These are phyloP conservation scores for Dinomys branickii DNA, from an alignment of 2,113 vertebrate genomes.

Conservation along the genomic window DNA sequence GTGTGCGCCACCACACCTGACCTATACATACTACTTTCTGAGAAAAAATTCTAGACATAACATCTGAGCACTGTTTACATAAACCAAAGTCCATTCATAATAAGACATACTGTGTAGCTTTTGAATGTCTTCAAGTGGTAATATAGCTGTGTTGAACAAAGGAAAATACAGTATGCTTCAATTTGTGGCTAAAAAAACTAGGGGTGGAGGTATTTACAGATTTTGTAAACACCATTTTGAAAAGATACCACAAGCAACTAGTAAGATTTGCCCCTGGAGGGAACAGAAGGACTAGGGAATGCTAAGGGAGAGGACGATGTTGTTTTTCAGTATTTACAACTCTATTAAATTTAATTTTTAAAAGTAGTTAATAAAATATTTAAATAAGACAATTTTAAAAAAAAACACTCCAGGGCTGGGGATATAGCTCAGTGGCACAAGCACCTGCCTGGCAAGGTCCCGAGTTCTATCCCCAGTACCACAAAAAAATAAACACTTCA, in stretches of 20 bases:
- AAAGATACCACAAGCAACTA: neutral
- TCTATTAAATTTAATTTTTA: conserved; percentile 20
- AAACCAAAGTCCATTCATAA: neutral
- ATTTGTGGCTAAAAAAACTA: neutral
- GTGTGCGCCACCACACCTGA: too few relatives aligned
- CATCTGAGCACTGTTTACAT: neutral
- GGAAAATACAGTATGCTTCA: conserved; percentile 6
- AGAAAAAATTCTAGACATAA: neutral
- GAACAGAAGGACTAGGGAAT: neutral
- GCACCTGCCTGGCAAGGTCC: too few relatives aligned
- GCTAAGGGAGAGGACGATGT: neutral
- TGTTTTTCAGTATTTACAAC: conserved; percentile 1
- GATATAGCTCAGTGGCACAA: too few relatives aligned
- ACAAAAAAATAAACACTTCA: neutral
- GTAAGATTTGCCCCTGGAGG: conserved; percentile 13
- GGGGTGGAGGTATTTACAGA: neutral
- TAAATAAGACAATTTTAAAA: conserved; percentile 21
- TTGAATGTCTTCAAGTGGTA: conserved; percentile 7
- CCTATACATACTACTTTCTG: neutral
- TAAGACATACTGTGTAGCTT: neutral
- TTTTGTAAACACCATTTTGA: conserved; percentile 2
- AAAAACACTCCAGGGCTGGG: too few relatives aligned
- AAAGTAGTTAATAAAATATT: conserved; percentile 2
- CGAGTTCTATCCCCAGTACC: too few relatives aligned
- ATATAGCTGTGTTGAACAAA: neutral